phyloP scores from a whole-genome alignment of 2,888 invertebrate genomes.

The Acronicta psi region DNA sequence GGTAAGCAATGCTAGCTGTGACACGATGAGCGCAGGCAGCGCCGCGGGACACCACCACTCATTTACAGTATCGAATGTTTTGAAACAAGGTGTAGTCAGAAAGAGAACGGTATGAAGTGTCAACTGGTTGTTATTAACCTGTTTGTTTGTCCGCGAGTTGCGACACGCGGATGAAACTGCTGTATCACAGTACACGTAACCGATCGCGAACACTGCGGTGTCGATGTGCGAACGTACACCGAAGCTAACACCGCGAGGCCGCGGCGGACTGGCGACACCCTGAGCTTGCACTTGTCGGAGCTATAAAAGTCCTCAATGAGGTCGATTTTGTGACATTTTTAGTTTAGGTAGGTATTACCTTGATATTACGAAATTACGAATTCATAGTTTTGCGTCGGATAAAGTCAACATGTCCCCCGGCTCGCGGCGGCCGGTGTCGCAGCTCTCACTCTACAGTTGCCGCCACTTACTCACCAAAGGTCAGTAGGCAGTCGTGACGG shows the following conservation, averaged over 20 bases:
- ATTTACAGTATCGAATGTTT: too few relatives aligned
- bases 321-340: not conserved
- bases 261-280: too few relatives aligned
- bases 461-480: not conserved
- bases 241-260: too few relatives aligned
- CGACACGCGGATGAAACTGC: not conserved
- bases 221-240: too few relatives aligned
- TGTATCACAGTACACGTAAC: not conserved
- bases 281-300: not conserved
- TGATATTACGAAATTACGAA: too few relatives aligned
- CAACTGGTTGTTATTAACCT: not conserved
- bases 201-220: too few relatives aligned
- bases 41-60: too few relatives aligned
- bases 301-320: slow-evolving; percentile 1
- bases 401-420: not conserved
- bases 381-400: not conserved
- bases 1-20: too few relatives aligned
- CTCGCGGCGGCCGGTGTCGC: too few relatives aligned
- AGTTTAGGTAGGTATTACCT: not conserved
- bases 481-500: not conserved
- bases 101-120: not conserved
- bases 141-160: not conserved
- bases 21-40: too few relatives aligned
- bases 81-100: not conserved
- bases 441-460: not conserved